phyloP scores from a whole-genome alignment of 2,888 invertebrate species.

The Dyspetes luteomarginatus region DNA sequence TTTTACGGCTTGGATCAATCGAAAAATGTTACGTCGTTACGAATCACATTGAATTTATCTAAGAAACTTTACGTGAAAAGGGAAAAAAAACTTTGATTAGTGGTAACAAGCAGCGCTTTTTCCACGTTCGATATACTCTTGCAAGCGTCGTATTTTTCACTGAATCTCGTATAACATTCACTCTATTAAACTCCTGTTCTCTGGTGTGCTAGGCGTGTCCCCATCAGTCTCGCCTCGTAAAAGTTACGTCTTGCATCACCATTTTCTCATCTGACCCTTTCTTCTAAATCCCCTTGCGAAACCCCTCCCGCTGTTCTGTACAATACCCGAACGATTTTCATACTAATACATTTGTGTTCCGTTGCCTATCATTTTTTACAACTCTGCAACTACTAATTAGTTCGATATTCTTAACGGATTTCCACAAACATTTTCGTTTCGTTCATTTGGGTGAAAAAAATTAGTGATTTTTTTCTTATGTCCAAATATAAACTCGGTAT shows the following conservation, averaged over 20 bases:
- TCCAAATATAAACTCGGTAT: neutral
- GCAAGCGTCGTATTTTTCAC: neutral
- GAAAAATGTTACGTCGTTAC: too few species aligned
- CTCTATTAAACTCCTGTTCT: constrained; percentile 54
- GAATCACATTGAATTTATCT: too few species aligned
- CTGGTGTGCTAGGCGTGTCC: neutral
- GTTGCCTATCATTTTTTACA: too few species aligned
- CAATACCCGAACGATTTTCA: neutral
- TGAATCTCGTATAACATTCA: constrained; percentile 30
- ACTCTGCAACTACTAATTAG: too few species aligned
- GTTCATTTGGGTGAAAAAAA: too few species aligned
- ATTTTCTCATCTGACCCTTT: constrained; percentile 1
- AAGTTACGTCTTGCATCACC: constrained; percentile 33
- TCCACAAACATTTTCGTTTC: too few species aligned
- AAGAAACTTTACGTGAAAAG: too few species aligned
- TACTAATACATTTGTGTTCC: neutral
- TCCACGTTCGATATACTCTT: neutral
- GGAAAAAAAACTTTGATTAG: too few species aligned
- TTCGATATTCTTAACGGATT: too few species aligned
- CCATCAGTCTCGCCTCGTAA: constrained; percentile 38
- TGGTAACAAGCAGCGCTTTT: too few species aligned
- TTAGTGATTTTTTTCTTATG: too few species aligned
- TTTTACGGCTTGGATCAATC: too few species aligned
- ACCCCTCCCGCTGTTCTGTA: neutral
- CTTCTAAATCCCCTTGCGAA: neutral